phyloP scores from a whole-genome alignment of 2,113 vertebrate species.

The Ciconia stormi region DNA sequence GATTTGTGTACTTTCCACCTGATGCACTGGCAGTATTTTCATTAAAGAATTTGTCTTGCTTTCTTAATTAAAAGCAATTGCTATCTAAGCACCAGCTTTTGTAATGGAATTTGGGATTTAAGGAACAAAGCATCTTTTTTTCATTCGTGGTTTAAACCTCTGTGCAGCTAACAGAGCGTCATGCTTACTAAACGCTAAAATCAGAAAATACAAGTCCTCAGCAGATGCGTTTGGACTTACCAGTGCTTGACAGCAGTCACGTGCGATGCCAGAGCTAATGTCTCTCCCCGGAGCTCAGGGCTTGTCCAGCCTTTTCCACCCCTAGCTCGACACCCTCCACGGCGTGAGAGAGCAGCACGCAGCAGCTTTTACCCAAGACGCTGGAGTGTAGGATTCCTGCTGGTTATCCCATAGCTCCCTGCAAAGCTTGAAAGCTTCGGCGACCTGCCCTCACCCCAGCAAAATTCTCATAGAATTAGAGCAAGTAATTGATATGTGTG shows the following conservation, averaged over 20 bases:
- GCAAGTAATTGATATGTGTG: constrained; percentile 45
- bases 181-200: neutral
- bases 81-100: constrained; percentile 10
- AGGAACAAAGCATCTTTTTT: neutral
- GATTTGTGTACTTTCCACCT: neutral
- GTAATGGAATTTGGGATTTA: neutral
- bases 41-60: neutral
- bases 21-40: neutral
- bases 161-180: neutral
- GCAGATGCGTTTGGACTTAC: neutral
- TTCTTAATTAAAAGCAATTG: neutral
- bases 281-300: neutral
- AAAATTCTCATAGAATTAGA: constrained; percentile 55
- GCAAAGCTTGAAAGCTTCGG: constrained; percentile 44
- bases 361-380: neutral
- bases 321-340: neutral
- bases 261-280: neutral
- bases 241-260: neutral
- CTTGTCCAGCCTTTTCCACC: neutral
- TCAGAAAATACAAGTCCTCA: neutral
- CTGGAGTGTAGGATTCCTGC: neutral
- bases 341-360: neutral
- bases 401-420: constrained; percentile 11
- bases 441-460: neutral
- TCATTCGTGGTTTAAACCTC: neutral